Conservation (phyloP, 2,797 vertebrate species). For the Phylloscopus collybita region DNA sequence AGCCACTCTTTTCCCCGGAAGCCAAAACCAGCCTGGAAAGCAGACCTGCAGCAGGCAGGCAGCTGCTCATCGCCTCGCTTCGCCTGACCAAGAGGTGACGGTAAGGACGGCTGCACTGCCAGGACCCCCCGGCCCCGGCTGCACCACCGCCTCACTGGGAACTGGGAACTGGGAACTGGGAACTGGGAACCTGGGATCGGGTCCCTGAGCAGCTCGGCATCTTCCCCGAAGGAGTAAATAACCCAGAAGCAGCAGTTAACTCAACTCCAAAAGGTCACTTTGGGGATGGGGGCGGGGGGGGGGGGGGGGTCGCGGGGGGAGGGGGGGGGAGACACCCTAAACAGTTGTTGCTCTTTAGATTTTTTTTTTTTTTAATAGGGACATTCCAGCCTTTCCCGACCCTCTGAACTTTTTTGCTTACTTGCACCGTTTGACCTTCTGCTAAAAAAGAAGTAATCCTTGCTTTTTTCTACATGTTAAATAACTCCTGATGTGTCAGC, state of each 20-base stretch:
- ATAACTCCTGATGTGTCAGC: background rate
- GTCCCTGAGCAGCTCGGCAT: background rate
- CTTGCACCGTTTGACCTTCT: background rate
- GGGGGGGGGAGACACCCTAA: background rate
- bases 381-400: background rate
- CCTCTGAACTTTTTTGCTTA: background rate
- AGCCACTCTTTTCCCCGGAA: background rate
- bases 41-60: background rate
- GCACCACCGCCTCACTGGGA: too few relatives aligned
- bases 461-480: background rate
- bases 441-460: background rate
- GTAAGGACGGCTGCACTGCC: background rate
- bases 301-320: accelerated
- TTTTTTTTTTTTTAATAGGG: background rate
- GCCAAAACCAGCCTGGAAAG: background rate
- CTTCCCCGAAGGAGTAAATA: background rate
- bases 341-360: background rate
- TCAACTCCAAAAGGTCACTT: background rate
- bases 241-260: background rate
- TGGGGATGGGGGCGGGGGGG: accelerated
- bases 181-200: background rate
- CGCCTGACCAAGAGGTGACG: background rate
- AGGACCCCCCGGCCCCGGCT: background rate
- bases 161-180: too few relatives aligned
- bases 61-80: background rate